Evolutionary conservation across 2,113 vertebrate genomes (phyloP).

Genomic region (Eptesicus fuscus): DNA sequence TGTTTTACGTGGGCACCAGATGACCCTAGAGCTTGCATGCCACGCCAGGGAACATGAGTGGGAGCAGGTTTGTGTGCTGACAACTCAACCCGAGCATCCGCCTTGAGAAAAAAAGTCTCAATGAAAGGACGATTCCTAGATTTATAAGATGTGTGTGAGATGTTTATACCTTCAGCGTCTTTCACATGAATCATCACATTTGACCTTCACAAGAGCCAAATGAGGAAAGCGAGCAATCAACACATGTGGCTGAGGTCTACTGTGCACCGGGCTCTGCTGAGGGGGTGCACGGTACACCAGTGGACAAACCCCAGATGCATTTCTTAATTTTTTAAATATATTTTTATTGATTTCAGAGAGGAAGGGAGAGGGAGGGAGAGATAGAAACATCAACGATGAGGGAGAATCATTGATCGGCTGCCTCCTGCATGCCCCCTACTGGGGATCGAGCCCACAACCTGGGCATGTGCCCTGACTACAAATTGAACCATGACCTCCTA

Average conservation of each 20-base stretch:
- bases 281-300: neutral
- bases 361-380: too few species aligned
- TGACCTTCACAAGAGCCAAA: neutral
- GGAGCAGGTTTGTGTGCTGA: neutral
- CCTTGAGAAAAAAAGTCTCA: neutral
- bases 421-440: too few species aligned
- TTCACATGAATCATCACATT: neutral
- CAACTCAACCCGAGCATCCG: neutral
- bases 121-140: neutral
- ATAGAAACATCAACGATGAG: too few species aligned
- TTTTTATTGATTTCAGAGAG: too few species aligned
- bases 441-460: too few species aligned
- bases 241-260: neutral
- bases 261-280: too few species aligned
- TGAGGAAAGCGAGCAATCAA: neutral
- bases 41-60: neutral
- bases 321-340: neutral
- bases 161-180: neutral
- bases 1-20: neutral
- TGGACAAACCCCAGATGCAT: neutral
- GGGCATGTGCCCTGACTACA: too few species aligned
- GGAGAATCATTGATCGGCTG: too few species aligned
- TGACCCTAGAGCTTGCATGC: neutral
- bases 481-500: too few species aligned
- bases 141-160: neutral